Evolutionary conservation across 2,888 invertebrate species (phyloP).

Genomic region (Halocaridina rubra): DNA sequence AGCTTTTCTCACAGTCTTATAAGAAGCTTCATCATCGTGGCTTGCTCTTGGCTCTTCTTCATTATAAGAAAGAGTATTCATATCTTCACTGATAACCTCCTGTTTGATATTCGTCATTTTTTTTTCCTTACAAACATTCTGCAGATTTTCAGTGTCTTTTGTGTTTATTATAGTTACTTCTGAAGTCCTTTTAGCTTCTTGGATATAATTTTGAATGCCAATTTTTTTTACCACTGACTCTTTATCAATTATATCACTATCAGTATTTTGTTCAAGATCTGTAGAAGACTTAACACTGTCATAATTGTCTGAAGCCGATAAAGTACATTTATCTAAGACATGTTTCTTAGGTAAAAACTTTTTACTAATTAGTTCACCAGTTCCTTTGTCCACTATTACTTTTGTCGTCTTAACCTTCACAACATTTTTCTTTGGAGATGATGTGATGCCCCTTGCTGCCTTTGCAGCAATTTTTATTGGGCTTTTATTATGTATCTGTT

Average conservation of each 20-base stretch:
- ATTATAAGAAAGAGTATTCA: no score
- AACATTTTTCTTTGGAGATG: not conserved
- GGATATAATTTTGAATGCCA: not conserved
- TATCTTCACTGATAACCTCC: not conserved
- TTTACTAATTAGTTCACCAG: not conserved
- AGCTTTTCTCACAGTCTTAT: not conserved
- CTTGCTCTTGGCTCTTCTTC: not conserved
- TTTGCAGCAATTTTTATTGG: conserved; percentile 28
- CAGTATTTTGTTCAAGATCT: not conserved
- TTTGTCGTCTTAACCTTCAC: conserved; percentile 32
- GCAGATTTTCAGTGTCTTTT: not conserved
- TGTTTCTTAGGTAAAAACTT: not conserved
- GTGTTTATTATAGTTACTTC: no score
- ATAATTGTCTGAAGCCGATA: not conserved
- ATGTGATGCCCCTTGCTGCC: conserved; percentile 1
- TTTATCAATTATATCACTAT: not conserved
- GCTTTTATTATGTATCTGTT: not conserved
- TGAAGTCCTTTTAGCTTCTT: not conserved
- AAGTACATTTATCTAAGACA: not conserved
- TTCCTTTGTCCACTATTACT: conserved; percentile 2
- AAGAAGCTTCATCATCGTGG: not conserved
- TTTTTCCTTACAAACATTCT: not conserved
- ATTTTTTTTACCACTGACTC: not conserved
- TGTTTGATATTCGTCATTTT: not conserved
- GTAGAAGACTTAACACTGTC: not conserved